Conservation (phyloP, 1,140 invertebrate species). For the Drosophila orena region DNA sequence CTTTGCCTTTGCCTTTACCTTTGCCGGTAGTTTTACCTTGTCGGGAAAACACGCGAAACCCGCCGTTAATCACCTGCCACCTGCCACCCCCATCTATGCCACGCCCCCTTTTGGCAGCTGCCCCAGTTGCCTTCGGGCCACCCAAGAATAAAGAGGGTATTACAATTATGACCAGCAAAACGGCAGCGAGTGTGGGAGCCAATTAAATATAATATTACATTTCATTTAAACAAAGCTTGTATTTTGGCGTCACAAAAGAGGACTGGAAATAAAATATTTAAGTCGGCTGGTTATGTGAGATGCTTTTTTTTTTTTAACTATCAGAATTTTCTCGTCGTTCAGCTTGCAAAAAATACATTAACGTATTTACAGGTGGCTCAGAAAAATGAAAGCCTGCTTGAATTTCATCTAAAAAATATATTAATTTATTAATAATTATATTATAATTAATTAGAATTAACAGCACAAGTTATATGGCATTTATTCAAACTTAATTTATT, state of each 20-base stretch:
- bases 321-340: background rate
- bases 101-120: constrained; percentile 12
- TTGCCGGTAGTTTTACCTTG: constrained; percentile 4
- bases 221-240: background rate
- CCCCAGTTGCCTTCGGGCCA: constrained; percentile 17
- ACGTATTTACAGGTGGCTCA: too few species aligned
- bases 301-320: background rate
- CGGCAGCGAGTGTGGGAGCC: background rate
- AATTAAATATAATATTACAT: constrained; percentile 7
- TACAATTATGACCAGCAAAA: background rate
- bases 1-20: too few species aligned
- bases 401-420: too few species aligned
- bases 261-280: too few species aligned
- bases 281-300: too few species aligned
- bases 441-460: too few species aligned
- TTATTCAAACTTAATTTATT: background rate
- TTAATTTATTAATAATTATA: too few species aligned
- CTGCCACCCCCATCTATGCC: background rate
- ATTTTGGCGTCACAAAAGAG: background rate
- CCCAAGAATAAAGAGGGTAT: constrained; percentile 12
- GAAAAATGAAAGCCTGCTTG: too few species aligned
- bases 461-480: too few species aligned
- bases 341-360: too few species aligned
- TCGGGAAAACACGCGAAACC: constrained; percentile 9
- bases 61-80: constrained; percentile 31